Base-by-base conservation (phyloP, 2,113 vertebrate genomes). In the Shinisaurus crocodilurus region DNA sequence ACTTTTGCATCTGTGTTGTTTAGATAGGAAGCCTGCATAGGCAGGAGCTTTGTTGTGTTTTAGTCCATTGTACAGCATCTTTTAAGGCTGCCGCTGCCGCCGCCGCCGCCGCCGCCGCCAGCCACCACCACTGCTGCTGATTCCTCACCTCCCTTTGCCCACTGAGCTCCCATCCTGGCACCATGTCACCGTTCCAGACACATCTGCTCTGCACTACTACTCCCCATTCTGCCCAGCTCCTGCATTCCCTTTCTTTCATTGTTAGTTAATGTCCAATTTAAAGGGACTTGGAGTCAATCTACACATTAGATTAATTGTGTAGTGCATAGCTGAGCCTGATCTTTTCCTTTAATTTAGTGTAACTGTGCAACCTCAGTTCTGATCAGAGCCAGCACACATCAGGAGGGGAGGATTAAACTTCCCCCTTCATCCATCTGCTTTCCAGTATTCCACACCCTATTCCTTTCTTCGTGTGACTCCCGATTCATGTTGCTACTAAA, bases 191-290 rank as follows among this genome's bases (percentile, higher is more conserved):
- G 50, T 34, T 82, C 27, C 77, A 67, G 29, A 23, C 10, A 63
- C 13, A 5, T 29, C 10, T 45, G 25, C 82, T 93, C 7, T 8
- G 15, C 54, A 18, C 29, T 4, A 63, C 45, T 43, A 50, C 34
- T 89, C 15, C 12, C 93, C 45, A 12, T 23, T 63, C n/a, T 90
- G 90, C 83, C 40, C 72, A 82, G 13, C 40, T 65, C 50, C 57
- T 40, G 45, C 32, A 4, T 27, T 92, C 86, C n/a, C 45, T 88
- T 91, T 69, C 34, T 65, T n/a, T 37, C 45, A 23, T 54, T 37
- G 4, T 3, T 9, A 27, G 1, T 54, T 81, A 2, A 40, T 82
- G 16, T 57, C 34, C 23, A 69, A 3, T 20, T 57, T 60, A 12
- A 54, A 86, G 18, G 15, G 40, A 29, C 9, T 54, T 54, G 54